These are phyloP conservation scores for Pterostichus madidus DNA, from an alignment of 2,888 invertebrate genomes.

Conservation along the genomic window DNA sequence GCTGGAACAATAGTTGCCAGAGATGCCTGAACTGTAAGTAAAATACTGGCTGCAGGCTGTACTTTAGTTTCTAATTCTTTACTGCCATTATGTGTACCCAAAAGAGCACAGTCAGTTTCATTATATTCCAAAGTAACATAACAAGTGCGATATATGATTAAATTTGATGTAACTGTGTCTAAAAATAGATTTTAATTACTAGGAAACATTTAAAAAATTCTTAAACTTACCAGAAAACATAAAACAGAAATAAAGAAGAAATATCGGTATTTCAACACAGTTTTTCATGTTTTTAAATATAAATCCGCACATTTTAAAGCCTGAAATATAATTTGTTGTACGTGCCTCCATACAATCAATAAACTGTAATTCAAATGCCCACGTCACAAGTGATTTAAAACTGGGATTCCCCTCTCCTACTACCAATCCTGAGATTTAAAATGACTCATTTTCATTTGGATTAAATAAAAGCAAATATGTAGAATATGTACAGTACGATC, in stretches of 20 bases:
- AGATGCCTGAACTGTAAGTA: constrained; percentile 82
- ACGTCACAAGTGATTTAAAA: constrained; percentile 3
- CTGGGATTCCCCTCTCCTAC: constrained; percentile 1
- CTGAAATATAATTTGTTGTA: constrained; percentile 3
- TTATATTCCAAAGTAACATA: constrained; percentile 80
- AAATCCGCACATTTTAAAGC: not conserved
- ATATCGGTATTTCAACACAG: constrained; percentile 53
- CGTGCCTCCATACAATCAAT: not conserved
- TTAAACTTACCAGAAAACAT: constrained; percentile 58
- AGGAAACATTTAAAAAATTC: not conserved
- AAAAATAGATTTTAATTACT: constrained; percentile 70
- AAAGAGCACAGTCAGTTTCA: constrained; percentile 80
- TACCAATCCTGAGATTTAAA: not conserved
- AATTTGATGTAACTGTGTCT: constrained; percentile 83
- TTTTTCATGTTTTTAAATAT: constrained; percentile 48
- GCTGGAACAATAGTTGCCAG: constrained; percentile 85
- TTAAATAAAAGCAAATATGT: not conserved
- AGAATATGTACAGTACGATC: not conserved
- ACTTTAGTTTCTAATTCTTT: constrained; percentile 79
- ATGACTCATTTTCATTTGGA: not conserved
- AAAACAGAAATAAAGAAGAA: constrained; percentile 52
- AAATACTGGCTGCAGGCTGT: constrained; percentile 83
- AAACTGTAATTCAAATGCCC: constrained; percentile 11
- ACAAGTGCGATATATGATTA: constrained; percentile 86
- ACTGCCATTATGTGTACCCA: constrained; percentile 80